Conservation (phyloP, 2,888 invertebrate species). For the Brachycybe producta region DNA sequence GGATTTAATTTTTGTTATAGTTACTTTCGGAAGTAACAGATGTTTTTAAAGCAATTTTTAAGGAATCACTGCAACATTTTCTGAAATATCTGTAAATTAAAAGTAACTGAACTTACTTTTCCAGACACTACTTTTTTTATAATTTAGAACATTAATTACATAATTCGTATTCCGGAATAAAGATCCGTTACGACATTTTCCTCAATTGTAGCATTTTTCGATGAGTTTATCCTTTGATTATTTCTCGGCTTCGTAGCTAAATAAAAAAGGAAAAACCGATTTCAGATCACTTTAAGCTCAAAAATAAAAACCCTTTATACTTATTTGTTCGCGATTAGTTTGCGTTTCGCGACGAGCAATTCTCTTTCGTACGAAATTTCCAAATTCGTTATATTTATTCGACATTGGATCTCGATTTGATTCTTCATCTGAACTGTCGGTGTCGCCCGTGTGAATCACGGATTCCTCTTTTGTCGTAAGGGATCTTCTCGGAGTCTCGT, state of each 20-base stretch:
- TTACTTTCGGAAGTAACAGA: no score
- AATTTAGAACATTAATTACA: slow-evolving; percentile 24
- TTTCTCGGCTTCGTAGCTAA: neutral
- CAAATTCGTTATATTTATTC: slow-evolving; percentile 56
- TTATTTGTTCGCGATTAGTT: no score
- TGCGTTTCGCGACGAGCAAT: neutral
- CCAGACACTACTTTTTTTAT: no score
- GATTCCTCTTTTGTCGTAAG: no score
- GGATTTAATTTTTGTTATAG: no score
- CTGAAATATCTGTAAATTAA: no score
- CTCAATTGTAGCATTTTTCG: neutral
- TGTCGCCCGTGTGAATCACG: slow-evolving; percentile 31
- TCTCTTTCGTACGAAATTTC: slow-evolving; percentile 33
- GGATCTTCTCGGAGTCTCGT: no score
- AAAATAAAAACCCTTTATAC: no score
- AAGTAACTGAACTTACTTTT: no score
- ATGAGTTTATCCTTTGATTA: neutral
- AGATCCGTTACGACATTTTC: slow-evolving; percentile 17
- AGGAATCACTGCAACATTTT: no score
- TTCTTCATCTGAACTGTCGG: slow-evolving; percentile 72
- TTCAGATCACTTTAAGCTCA: neutral
- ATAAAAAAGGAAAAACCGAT: neutral
- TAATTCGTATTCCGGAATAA: slow-evolving; percentile 27
- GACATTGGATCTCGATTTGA: slow-evolving; percentile 54
- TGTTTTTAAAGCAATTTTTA: no score